Evolutionary conservation across 2,888 invertebrate species (phyloP).

Genomic region (Terebella lapidaria): DNA sequence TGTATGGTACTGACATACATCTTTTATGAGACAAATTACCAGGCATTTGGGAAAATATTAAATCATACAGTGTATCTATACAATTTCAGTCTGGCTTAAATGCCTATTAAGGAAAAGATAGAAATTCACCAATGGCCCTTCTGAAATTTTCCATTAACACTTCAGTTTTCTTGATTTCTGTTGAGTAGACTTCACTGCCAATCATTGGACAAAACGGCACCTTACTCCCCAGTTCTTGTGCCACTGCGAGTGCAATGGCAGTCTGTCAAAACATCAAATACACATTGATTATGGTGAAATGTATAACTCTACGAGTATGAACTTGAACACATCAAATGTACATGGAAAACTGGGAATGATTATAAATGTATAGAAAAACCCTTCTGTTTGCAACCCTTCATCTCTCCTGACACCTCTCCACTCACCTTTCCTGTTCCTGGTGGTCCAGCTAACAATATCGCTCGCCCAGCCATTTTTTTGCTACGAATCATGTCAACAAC

Average conservation of each 20-base stretch:
- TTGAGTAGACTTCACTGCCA: slow-evolving; percentile 80
- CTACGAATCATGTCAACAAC: slow-evolving; percentile 92
- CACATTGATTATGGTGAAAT: too few species aligned
- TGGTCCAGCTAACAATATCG: slow-evolving; percentile 73
- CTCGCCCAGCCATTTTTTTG: slow-evolving; percentile 97
- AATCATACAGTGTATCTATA: too few species aligned
- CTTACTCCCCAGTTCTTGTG: slow-evolving; percentile 95
- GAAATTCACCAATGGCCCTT: slow-evolving; percentile 92
- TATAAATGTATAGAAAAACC: background rate
- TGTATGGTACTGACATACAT: too few species aligned
- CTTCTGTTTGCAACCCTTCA: background rate
- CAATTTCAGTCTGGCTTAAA: too few species aligned
- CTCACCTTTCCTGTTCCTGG: slow-evolving; percentile 51
- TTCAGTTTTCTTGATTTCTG: slow-evolving; percentile 99
- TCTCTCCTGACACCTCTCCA: too few species aligned
- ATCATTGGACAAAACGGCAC: slow-evolving; percentile 65
- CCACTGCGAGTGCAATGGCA: slow-evolving; percentile 94
- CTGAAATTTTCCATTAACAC: slow-evolving; percentile 99
- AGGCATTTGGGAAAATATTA: too few species aligned
- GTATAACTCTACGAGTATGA: too few species aligned
- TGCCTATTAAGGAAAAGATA: too few species aligned
- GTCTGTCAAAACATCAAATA: slow-evolving; percentile 59
- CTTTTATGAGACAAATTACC: too few species aligned
- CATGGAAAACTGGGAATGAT: background rate
- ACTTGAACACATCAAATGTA: too few species aligned